phyloP scores from a whole-genome alignment of 2,113 vertebrate species.

The Camarhynchus parvulus region DNA sequence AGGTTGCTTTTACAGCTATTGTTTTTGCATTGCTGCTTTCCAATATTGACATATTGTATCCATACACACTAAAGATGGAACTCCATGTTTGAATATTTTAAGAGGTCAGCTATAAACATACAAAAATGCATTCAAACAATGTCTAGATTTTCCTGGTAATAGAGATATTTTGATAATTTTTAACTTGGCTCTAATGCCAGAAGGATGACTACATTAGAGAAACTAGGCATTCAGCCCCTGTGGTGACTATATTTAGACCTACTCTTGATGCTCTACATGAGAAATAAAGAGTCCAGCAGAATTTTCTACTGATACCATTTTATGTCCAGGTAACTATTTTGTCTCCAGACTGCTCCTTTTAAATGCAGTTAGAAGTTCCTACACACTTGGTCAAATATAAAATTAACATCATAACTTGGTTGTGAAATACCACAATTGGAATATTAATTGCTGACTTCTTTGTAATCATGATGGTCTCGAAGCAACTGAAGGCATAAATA shows the following conservation, averaged over 20 bases:
- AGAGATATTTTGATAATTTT: background rate
- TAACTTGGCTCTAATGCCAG: background rate
- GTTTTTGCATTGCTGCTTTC: background rate
- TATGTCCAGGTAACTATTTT: background rate
- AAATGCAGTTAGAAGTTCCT: background rate
- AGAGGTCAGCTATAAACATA: background rate
- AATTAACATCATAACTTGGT: background rate
- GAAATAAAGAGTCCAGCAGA: background rate
- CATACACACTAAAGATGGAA: background rate
- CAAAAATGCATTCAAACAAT: background rate
- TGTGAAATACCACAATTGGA: background rate
- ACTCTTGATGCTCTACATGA: background rate
- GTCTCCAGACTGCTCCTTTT: background rate
- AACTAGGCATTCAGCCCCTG: background rate
- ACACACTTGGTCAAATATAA: background rate
- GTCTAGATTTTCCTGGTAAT: background rate
- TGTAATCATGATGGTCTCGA: background rate
- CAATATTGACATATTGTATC: background rate
- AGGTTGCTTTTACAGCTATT: background rate
- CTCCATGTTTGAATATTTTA: background rate
- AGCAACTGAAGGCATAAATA: background rate
- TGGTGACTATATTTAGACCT: background rate
- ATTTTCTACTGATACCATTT: background rate
- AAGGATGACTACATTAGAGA: background rate
- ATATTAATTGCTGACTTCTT: background rate